phyloP scores from a whole-genome alignment of 1,140 invertebrate genomes.

The Ericerus pela region DNA sequence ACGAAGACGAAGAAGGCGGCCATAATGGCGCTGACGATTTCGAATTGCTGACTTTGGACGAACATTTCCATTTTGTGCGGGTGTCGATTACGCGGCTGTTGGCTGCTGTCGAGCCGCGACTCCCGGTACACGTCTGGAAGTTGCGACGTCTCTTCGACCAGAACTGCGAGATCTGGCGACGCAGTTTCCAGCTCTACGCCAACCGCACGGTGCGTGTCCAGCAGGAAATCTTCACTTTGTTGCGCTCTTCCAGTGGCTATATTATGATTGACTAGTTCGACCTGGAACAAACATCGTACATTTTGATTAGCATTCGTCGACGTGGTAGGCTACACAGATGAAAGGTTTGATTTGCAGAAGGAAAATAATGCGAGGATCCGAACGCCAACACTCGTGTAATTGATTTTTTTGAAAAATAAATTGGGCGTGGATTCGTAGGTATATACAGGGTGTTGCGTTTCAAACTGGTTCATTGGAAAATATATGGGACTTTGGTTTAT shows the following conservation, averaged over 20 bases:
- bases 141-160: not conserved
- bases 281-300: not conserved
- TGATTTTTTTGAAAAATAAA: too few relatives aligned
- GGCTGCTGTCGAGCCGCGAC: too few relatives aligned
- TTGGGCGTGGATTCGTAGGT: too few relatives aligned
- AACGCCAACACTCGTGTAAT: too few relatives aligned
- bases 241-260: not conserved
- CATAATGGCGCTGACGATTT: not conserved
- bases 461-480: too few relatives aligned
- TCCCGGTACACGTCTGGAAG: not conserved
- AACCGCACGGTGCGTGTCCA: not conserved
- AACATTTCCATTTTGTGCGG: not conserved
- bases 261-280: not conserved
- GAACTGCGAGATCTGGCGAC: not conserved
- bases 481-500: too few relatives aligned
- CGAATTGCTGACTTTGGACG: not conserved
- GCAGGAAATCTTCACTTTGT: constrained; percentile 1
- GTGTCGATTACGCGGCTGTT: not conserved
- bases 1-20: not conserved
- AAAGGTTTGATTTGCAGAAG: too few relatives aligned
- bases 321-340: too few relatives aligned
- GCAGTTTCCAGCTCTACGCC: constrained; percentile 2
- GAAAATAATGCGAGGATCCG: too few relatives aligned
- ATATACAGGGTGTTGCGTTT: too few relatives aligned
- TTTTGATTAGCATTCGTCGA: too few relatives aligned